Conservation (phyloP, 30 jellyfish, hydroid and myxozoan genomes). For the Clytia hemisphaerica region DNA sequence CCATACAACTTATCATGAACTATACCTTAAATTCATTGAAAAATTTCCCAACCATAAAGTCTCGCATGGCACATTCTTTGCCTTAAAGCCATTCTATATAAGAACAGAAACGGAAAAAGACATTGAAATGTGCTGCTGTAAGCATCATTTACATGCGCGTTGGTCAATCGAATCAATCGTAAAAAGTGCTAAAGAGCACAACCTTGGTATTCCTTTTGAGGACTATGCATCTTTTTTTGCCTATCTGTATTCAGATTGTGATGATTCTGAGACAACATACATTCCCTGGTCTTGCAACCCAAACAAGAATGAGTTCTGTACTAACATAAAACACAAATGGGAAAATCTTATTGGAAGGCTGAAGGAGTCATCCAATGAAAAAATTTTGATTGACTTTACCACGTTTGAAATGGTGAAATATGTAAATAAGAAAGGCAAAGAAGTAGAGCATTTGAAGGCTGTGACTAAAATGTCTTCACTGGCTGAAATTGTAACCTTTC, state of each 20-base stretch:
- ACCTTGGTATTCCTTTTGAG: constrained; percentile 1
- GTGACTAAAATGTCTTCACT: constrained; percentile 5
- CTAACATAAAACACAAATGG: constrained; percentile 15
- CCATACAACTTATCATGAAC: constrained; percentile 21
- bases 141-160: constrained; percentile 28
- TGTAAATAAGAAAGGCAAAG: constrained; percentile 19
- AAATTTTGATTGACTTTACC: constrained; percentile 19
- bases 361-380: constrained; percentile 2
- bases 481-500: constrained; percentile 8
- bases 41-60: neutral
- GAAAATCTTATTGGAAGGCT: neutral
- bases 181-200: constrained; percentile 21
- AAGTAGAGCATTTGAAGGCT: constrained; percentile 24
- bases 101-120: constrained; percentile 28
- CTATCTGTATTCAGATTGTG: constrained; percentile 5
- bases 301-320: constrained; percentile 19
- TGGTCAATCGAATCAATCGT: constrained; percentile 25
- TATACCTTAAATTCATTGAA: neutral
- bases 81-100: constrained; percentile 23
- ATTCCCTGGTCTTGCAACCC: constrained; percentile 29
- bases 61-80: constrained; percentile 24
- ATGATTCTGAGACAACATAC: constrained; percentile 9
- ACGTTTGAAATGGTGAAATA: constrained; percentile 14
- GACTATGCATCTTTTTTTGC: constrained; percentile 17
- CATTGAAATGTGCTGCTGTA: constrained; percentile 39